Base-by-base conservation (phyloP, 2,113 vertebrate genomes). In the Coryphaenoides rupestris region DNA sequence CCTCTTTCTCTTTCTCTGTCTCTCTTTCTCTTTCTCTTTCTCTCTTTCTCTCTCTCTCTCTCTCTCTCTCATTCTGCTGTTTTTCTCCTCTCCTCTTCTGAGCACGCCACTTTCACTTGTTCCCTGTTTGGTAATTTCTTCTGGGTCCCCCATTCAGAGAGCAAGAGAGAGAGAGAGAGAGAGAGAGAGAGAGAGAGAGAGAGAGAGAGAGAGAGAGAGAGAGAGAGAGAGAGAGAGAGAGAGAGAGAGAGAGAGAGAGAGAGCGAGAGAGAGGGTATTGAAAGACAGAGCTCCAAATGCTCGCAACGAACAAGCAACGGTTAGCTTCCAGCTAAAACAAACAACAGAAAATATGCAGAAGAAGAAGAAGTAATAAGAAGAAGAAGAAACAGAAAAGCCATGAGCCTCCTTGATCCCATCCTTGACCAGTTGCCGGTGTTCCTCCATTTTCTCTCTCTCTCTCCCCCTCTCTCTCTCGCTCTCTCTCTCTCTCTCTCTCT, bases 361-460 rank as follows among this genome's bases (percentile, higher is more conserved):
- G n/a, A n/a, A n/a, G n/a, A 53, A 13, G 21, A 19, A 50, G 21
- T n/a, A n/a, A n/a, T n/a, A n/a, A n/a, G n/a, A n/a, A n/a, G n/a
- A n/a, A n/a, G n/a, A n/a, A n/a, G n/a, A 23, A 28, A 52, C 13
- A 50, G 60, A 50, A 21, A 62, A 46, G 52, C 28, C 28, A 33
- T 10, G 28, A 4, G 28, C 28, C 5, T n/a, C n/a, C 28, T 10
- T 21, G 52, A 19, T 12, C 1, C 52, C 19, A 9, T 19, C 19
- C 19, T 19, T 19, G 19, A 16, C 47, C 47, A 49, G 14, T 49
- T 49, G 14, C 3, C 13, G 19, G 70, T 67, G 40, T 60, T 84
- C 75, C 76, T 68, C 62, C 73, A 67, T 71, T 76, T 72, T 63
- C 68, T 62, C 65, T 70, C 60, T 66, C 66, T n/a, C 28, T n/a